Conservation (phyloP, 2,797 vertebrate species). For the Parotocinclus haroldoi region DNA sequence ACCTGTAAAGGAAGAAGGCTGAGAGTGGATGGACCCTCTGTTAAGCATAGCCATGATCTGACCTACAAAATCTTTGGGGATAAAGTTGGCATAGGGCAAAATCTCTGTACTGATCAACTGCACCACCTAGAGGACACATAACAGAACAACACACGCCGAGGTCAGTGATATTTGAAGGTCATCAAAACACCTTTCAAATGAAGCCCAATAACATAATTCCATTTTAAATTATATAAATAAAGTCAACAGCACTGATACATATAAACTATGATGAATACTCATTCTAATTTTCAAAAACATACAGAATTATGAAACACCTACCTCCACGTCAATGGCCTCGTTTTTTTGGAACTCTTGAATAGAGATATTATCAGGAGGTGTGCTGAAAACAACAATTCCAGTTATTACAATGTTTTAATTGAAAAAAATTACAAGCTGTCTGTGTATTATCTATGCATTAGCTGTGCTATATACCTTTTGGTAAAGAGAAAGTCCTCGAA, state of each 20-base stretch:
- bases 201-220: no score
- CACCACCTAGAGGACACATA: conserved; percentile 80
- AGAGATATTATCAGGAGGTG: conserved; percentile 95
- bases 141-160: neutral
- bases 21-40: conserved; percentile 97
- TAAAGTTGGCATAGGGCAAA: conserved; percentile 97
- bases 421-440: neutral
- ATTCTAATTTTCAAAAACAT: neutral
- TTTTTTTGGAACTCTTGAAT: conserved; percentile 99
- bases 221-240: no score
- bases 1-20: conserved; percentile 98
- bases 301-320: conserved; percentile 65
- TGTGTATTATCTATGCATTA: neutral
- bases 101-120: conserved; percentile 97
- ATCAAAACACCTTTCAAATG: no score
- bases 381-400: conserved; percentile 67
- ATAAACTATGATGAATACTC: neutral
- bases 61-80: conserved; percentile 98
- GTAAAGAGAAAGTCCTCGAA: conserved; percentile 98
- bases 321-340: conserved; percentile 95
- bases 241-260: neutral
- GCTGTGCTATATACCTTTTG: conserved; percentile 87
- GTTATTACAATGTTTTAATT: neutral
- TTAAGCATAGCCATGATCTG: conserved; percentile 99
- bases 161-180: neutral